Conservation (phyloP, 2,797 vertebrate species). For the Xiphorhynchus erythropygius region DNA sequence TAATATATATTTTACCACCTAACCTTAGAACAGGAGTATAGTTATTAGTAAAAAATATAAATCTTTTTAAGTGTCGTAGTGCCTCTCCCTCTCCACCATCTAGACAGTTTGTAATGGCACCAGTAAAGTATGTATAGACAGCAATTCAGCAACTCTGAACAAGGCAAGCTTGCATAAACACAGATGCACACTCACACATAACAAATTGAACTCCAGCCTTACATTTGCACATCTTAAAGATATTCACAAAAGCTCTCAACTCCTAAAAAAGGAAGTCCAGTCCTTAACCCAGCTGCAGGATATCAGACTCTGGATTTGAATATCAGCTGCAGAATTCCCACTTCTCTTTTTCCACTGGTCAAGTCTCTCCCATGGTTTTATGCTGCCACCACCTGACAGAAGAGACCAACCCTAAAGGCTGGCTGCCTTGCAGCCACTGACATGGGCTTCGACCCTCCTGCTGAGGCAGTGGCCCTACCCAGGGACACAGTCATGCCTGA, state of each 20-base stretch:
- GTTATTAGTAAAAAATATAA: neutral
- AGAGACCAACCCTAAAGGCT: neutral
- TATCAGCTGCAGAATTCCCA: neutral
- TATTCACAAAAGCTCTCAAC: neutral
- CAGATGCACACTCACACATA: neutral
- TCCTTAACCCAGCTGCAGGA: neutral
- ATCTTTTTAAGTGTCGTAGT: neutral
- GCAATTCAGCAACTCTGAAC: neutral
- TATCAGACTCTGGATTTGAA: neutral
- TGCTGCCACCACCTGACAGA: slow-evolving; percentile 56
- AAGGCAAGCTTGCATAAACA: neutral
- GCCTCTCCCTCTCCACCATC: neutral
- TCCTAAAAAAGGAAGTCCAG: neutral
- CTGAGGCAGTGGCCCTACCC: neutral
- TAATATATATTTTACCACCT: neutral
- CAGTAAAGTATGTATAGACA: neutral
- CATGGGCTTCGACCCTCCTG: fast-evolving
- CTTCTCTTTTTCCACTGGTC: neutral
- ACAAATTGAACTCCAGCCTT: neutral
- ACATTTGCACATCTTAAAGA: neutral
- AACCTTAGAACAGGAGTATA: too few species aligned
- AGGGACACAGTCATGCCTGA: neutral
- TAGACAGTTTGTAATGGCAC: neutral
- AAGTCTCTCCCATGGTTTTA: slow-evolving; percentile 5
- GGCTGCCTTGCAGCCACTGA: neutral